Evolutionary conservation across 2,113 vertebrate genomes (phyloP), one percentile per base, ranked within the genome.

Genomic region (Willisornis vidua): DNA sequence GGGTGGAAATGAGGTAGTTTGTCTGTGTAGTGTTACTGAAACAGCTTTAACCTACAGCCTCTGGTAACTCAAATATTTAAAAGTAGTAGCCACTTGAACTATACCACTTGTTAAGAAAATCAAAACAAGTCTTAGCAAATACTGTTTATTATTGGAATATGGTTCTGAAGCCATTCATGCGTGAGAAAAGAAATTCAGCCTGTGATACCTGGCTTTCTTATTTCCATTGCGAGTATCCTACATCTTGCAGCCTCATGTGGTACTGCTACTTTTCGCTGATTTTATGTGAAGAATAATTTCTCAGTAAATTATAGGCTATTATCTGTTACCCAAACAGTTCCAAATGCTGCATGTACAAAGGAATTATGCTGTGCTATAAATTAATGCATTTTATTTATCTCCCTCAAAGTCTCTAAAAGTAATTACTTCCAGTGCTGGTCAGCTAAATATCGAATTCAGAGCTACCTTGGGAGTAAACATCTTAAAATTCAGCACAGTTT

Each of bases 341-440:
- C 45, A 74, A 74, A 80, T 62, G 37, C 63, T 80, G 19, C 49
- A 29, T 57, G 12, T 88, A 54, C 62, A 70, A 67, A 71, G 59
- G 33, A 88, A 16, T 85, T 92, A 31, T 39, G 26, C 25, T 74
- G 20, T 77, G 29, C 54, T 77, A 23, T 79, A 71, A 74, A 90
- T 65, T 12, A 77, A 74, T 81, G 28, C 12, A 77, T 86, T 92
- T 95, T 88, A 70, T 90, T 85, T 94, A 77, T 93, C 73, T 93
- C 18, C 8, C 35, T 93, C 20, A 59, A 48, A 71, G 29, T 39
- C 23, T 73, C 39, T 59, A 84, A 46, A 86, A 90, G 59, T 86
- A 92, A 92, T 95, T 95, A 84, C 68, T 80, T 88, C 24, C 9
- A 70, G 37, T 49, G 43, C 55, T 55, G 26, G 35, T 76, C 79